Percentiles rank a stretch among this genome's conserved stretches.
These are phyloP conservation scores for Stichopus chloronotus DNA, from an alignment of 35 echinoderm and acorn worm species.

Conservation along the genomic window DNA sequence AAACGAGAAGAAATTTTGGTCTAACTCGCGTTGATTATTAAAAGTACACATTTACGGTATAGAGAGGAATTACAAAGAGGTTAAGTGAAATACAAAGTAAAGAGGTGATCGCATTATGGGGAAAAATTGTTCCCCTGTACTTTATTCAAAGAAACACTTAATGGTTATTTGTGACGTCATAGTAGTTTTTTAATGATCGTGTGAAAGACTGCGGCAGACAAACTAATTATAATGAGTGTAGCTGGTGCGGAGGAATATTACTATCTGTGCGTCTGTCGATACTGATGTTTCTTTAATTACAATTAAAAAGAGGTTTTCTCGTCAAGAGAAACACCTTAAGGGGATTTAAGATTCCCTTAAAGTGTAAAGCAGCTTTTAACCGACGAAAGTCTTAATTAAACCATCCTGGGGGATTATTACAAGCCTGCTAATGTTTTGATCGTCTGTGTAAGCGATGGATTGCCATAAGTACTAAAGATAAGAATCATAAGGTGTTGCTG, in stretches of 20 bases:
- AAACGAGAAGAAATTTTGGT: no score
- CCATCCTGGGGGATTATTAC: not conserved
- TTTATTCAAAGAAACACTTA: not conserved
- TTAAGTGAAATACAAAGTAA: no score
- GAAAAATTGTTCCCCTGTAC: not conserved
- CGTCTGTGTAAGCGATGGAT: not conserved
- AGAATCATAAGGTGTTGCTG: not conserved
- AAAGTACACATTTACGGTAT: no score
- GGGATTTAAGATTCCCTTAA: not conserved
- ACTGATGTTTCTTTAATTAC: not conserved
- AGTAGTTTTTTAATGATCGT: not conserved
- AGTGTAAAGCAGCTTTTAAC: not conserved
- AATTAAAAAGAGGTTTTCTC: not conserved
- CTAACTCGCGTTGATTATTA: no score
- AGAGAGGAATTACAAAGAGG: no score
- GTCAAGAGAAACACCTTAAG: not conserved
- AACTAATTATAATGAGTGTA: not conserved
- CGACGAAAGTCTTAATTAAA: not conserved
- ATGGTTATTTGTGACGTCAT: not conserved
- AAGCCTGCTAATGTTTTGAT: not conserved
- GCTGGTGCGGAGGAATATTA: not conserved
- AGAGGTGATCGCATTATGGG: no score
- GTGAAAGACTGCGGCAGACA: not conserved
- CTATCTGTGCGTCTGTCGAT: not conserved
- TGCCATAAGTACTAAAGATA: not conserved